Percentiles rank a stretch among this genome's conserved stretches.
Conservation (phyloP, 2,888 invertebrate species). For the Bombylius major region DNA sequence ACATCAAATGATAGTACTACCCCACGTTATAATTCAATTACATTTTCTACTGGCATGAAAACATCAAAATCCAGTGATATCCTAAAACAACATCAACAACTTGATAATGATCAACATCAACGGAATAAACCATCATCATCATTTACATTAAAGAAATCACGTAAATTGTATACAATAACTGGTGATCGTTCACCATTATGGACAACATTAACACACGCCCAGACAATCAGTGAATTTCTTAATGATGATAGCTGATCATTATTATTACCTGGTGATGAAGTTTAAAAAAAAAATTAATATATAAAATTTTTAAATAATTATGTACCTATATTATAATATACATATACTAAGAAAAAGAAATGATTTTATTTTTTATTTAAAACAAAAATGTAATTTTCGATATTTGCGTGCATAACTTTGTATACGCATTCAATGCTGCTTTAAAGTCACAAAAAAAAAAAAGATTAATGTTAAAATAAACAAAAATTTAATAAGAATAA, state of each 20-base stretch:
- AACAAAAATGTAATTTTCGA: no score
- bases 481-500: no score
- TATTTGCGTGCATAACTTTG: no score
- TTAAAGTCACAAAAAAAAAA: no score
- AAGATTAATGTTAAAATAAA: no score
- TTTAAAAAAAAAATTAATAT: neutral
- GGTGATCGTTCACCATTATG: slow-evolving; percentile 64
- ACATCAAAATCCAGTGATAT: slow-evolving; percentile 1
- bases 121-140: slow-evolving; percentile 5
- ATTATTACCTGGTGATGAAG: neutral
- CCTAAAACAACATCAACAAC: slow-evolving; percentile 7
- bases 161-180: slow-evolving; percentile 25
- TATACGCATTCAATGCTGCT: no score
- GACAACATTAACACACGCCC: slow-evolving; percentile 67
- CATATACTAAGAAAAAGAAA: no score
- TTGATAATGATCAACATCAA: slow-evolving; percentile 8
- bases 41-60: neutral
- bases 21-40: neutral
- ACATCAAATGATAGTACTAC: neutral
- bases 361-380: no score
- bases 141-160: neutral
- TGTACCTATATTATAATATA: no score
- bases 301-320: no score
- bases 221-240: slow-evolving; percentile 39
- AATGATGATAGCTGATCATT: slow-evolving; percentile 12